Evolutionary conservation across 2,888 invertebrate species (phyloP), one percentile per base, ranked within the genome.

Genomic region (Cecidostiba fungosa): DNA sequence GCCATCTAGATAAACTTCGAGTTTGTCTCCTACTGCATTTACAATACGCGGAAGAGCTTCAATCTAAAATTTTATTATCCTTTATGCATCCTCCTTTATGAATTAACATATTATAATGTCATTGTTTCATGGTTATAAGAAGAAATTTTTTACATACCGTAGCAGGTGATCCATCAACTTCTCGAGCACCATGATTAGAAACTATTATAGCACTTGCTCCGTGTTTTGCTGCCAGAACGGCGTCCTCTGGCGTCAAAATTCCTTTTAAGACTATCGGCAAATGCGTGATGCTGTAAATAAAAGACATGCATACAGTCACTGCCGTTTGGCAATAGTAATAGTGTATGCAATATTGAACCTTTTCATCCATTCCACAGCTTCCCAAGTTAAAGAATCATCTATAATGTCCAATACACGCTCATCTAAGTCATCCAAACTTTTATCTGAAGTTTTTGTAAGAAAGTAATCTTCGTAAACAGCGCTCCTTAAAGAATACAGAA

Each of bases 121-220:
- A 47, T 47, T 47, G n/a, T n/a, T n/a, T n/a, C n/a, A 19, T 16
- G 54, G 3, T 50, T 14, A n/a, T 4, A 16, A 54, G 1, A n/a
- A 4, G 19, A n/a, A 54, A 2, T 16, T 19, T 16, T 54, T 6
- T 2, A 4, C 12, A n/a, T 82, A 97, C 97, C 80, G 98, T 95
- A 16, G 98, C 96, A n/a, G 97, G 96, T 19, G 96, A 96, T 26
- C 96, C 95, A 91, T 98, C 98, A 47, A 98, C 93, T 94, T 99
- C 98, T 86, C 98, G 95, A 0, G 97, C 98, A 1, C 99, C 99
- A 92, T 99, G 99, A 93, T 99, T 99, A 0, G 98, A 98, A 5
- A 99, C 98, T 85, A 98, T 94, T 81, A 99, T 95, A 0, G 95
- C 98, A 3, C 95, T 94, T 76, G 96, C 97, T 6, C 98, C 98